Evolutionary conservation across 2,888 invertebrate species (phyloP).

Genomic region (Mythimna pallens): DNA sequence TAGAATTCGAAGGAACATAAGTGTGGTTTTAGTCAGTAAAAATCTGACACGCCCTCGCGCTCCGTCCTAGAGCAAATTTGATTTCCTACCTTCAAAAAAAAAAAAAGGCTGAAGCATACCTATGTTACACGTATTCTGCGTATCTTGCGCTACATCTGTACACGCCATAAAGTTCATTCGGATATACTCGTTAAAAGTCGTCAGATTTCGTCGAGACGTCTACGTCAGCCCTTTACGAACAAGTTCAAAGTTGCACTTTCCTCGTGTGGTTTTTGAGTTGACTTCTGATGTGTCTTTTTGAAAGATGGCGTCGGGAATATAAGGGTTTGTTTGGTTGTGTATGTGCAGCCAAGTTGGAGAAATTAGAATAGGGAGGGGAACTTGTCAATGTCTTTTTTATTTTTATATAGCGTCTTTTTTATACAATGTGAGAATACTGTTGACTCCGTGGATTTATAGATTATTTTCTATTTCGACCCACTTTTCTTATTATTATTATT

Average conservation of each 20-base stretch:
- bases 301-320: slow-evolving; percentile 12
- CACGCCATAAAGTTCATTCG: slow-evolving; percentile 46
- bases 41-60: too few relatives aligned
- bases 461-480: too few relatives aligned
- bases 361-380: neutral
- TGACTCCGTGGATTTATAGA: too few relatives aligned
- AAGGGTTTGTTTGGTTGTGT: slow-evolving; percentile 18
- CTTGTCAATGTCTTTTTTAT: neutral
- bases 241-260: slow-evolving; percentile 40
- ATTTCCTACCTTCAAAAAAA: too few relatives aligned
- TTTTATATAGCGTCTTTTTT: too few relatives aligned
- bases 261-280: slow-evolving; percentile 49
- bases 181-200: slow-evolving; percentile 80
- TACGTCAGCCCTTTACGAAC: slow-evolving; percentile 55
- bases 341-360: neutral
- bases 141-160: slow-evolving; percentile 19
- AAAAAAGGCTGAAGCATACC: too few relatives aligned
- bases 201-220: slow-evolving; percentile 67
- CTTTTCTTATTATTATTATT: too few relatives aligned
- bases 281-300: slow-evolving; percentile 43
- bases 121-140: neutral
- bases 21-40: too few relatives aligned
- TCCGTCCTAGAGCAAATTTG: too few relatives aligned
- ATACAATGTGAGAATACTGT: too few relatives aligned
- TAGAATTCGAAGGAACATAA: too few relatives aligned